These are phyloP conservation scores for Ephestia elutella DNA, from an alignment of 1,140 invertebrate genomes.

Conservation along the genomic window DNA sequence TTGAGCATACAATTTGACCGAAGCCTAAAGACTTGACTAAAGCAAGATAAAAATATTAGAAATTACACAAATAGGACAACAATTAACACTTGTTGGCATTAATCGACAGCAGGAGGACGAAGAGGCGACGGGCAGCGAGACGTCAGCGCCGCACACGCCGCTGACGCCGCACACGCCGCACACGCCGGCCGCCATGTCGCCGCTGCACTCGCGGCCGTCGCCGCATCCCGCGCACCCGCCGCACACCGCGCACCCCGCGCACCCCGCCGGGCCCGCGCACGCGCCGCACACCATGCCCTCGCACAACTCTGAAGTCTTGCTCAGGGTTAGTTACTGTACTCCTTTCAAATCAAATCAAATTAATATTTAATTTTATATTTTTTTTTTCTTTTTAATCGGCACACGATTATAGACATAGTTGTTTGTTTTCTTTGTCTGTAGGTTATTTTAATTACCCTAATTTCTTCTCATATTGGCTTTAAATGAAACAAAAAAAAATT, in stretches of 20 bases:
- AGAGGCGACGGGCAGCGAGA: slow-evolving; percentile 76
- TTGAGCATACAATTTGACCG: too few relatives aligned
- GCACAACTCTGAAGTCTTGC: slow-evolving; percentile 45
- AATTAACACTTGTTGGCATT: too few relatives aligned
- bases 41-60: too few relatives aligned
- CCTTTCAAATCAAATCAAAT: too few relatives aligned
- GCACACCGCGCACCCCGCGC: slow-evolving; percentile 35
- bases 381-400: neutral
- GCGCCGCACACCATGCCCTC: slow-evolving; percentile 42
- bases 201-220: slow-evolving; percentile 43
- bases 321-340: slow-evolving; percentile 36
- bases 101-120: slow-evolving; percentile 81
- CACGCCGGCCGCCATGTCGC: slow-evolving; percentile 74
- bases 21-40: too few relatives aligned
- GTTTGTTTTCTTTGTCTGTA: too few relatives aligned
- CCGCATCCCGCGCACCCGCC: slow-evolving; percentile 26
- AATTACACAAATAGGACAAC: too few relatives aligned
- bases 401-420: too few relatives aligned
- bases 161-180: slow-evolving; percentile 71
- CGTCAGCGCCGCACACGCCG: slow-evolving; percentile 57
- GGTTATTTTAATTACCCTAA: too few relatives aligned
- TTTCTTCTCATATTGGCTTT: too few relatives aligned
- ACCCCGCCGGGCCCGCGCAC: slow-evolving; percentile 75
- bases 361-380: too few relatives aligned
- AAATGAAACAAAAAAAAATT: too few relatives aligned